Percentiles rank a stretch among this genome's conserved stretches.
phyloP scores from a whole-genome alignment of 2,888 invertebrate species.

The Diplolepis rosae region DNA sequence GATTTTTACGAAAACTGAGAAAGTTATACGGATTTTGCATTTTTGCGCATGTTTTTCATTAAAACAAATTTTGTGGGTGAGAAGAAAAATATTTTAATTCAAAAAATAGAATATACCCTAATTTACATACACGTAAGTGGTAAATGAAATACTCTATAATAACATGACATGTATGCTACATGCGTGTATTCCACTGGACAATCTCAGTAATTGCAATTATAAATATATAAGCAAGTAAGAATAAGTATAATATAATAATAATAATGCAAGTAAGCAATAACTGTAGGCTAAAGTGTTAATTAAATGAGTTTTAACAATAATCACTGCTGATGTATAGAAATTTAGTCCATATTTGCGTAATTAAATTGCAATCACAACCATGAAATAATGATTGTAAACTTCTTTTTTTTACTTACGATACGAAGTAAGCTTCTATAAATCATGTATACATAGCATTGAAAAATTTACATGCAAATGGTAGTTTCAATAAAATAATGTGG shows the following conservation, averaged over 20 bases:
- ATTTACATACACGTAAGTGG: too few species aligned
- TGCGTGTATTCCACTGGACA: constrained; percentile 9
- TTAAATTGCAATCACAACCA: not conserved
- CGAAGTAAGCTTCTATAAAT: not conserved
- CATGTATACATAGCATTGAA: not conserved
- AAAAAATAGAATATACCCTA: too few species aligned
- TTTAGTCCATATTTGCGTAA: not conserved
- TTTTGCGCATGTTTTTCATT: too few species aligned
- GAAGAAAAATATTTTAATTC: too few species aligned
- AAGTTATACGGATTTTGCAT: too few species aligned
- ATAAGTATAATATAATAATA: too few species aligned
- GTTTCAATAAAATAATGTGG: constrained; percentile 10
- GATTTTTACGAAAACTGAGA: too few species aligned
- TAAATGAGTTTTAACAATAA: constrained; percentile 4
- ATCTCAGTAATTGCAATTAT: constrained; percentile 13
- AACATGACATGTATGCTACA: not conserved
- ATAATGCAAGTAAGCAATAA: too few species aligned
- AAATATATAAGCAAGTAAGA: not conserved
- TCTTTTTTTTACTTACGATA: not conserved
- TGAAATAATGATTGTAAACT: not conserved
- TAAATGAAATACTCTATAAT: not conserved
- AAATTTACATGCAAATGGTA: constrained; percentile 7
- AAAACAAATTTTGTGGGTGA: too few species aligned
- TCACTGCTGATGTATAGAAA: not conserved
- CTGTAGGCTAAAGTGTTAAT: not conserved